Conservation (phyloP, 2,113 vertebrate species). For the Pleuronectes platessa region DNA sequence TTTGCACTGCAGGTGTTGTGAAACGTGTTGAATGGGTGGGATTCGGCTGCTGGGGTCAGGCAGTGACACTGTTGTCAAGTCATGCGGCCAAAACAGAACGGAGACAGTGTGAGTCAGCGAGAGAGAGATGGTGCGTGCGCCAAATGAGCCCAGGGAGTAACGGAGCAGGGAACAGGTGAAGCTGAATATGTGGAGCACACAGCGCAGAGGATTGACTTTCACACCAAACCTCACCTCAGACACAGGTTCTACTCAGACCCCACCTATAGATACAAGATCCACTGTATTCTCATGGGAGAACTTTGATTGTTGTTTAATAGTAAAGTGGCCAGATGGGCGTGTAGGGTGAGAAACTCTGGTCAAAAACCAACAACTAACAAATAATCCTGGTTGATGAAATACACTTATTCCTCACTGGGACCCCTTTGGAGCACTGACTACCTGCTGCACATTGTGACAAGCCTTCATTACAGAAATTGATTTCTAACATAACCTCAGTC, state of each 20-base stretch:
- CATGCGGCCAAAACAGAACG: background rate
- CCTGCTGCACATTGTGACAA: too few relatives aligned
- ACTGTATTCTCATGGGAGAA: background rate
- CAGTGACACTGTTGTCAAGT: background rate
- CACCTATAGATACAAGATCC: background rate
- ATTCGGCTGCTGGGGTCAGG: background rate
- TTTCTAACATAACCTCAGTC: background rate
- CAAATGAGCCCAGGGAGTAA: slow-evolving; percentile 18
- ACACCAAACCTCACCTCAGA: slow-evolving; percentile 7
- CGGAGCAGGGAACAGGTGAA: slow-evolving; percentile 53
- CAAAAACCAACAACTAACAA: background rate
- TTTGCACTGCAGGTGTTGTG: slow-evolving; percentile 58
- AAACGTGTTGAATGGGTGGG: background rate
- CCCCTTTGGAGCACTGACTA: background rate
- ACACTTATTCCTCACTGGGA: background rate
- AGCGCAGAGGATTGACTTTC: background rate
- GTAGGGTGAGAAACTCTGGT: slow-evolving; percentile 24
- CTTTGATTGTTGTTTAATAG: slow-evolving; percentile 22
- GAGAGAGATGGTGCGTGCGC: background rate
- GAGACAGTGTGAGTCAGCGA: background rate
- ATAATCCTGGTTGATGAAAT: background rate
- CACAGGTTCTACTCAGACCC: background rate
- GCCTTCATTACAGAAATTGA: too few relatives aligned
- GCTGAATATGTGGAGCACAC: background rate
- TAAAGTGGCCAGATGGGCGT: slow-evolving; percentile 35